phyloP scores from a whole-genome alignment of 2,888 invertebrate species.

The Ethmia dodecea region DNA sequence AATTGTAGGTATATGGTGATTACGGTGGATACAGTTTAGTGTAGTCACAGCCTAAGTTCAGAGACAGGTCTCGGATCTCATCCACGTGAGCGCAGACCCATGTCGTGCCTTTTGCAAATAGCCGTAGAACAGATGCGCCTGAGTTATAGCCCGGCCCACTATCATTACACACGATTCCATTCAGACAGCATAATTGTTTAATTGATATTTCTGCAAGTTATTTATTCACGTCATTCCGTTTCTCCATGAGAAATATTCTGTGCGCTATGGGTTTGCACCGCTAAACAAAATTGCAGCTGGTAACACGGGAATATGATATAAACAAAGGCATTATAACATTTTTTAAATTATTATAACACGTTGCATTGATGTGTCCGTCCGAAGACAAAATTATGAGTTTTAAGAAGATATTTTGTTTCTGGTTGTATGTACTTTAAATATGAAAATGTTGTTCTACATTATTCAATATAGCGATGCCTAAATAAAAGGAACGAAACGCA shows the following conservation, averaged over 20 bases:
- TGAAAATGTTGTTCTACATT: too few species aligned
- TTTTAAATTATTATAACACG: too few species aligned
- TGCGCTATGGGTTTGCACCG: conserved; percentile 53
- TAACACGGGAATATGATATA: too few species aligned
- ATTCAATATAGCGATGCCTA: conserved; percentile 31
- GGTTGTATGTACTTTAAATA: too few species aligned
- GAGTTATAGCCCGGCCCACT: conserved; percentile 76
- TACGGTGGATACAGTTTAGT: too few species aligned
- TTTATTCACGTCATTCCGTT: conserved; percentile 74
- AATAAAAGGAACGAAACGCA: conserved; percentile 53
- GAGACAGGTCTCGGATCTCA: conserved; percentile 19
- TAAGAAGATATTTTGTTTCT: too few species aligned
- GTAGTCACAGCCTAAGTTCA: conserved; percentile 10
- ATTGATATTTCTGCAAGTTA: conserved; percentile 79
- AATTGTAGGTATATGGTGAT: too few species aligned
- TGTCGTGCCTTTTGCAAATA: conserved; percentile 74
- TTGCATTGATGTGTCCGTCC: too few species aligned
- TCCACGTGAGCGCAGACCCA: conserved; percentile 29
- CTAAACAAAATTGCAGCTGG: too few species aligned
- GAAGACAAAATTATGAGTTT: too few species aligned
- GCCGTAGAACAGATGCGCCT: conserved; percentile 74
- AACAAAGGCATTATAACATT: too few species aligned
- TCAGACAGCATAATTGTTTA: conserved; percentile 79
- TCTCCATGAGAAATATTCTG: conserved; percentile 62
- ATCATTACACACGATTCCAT: conserved; percentile 78